These are phyloP conservation scores for Mnemiopsis leidyi DNA, from an alignment of 37 sponge, comb jelly and placozoan species.

Conservation along the genomic window DNA sequence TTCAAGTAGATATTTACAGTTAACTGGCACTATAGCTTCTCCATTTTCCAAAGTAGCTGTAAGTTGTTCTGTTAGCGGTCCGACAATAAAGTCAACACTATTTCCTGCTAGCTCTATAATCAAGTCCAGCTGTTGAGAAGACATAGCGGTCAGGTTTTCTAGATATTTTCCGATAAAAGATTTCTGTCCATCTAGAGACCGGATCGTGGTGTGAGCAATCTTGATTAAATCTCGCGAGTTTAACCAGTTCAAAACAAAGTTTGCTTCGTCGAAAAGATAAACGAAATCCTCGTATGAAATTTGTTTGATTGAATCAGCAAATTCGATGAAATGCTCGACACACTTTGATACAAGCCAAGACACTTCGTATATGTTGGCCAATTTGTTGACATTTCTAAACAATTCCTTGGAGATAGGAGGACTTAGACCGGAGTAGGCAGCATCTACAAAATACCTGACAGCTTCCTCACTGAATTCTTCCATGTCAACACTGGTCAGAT, in stretches of 20 bases:
- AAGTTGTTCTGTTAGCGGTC: not conserved
- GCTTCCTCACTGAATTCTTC: not conserved
- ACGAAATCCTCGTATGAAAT: not conserved
- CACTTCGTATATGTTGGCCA: not conserved
- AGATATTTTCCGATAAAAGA: not conserved
- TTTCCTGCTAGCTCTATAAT: not conserved
- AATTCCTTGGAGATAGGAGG: not conserved
- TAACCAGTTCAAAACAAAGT: not conserved
- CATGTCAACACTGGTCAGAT: not conserved
- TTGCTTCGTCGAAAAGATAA: not conserved
- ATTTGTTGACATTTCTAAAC: slow-evolving; percentile 12
- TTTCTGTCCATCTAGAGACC: not conserved
- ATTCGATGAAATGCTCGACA: not conserved
- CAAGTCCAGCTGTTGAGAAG: not conserved
- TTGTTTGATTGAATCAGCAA: not conserved
- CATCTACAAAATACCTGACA: not conserved
- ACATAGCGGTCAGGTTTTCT: not conserved
- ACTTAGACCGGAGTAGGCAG: not conserved
- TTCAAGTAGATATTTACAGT: not conserved
- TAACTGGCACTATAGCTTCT: not conserved
- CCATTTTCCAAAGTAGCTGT: not conserved
- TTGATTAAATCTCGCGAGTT: not conserved
- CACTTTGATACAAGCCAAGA: not conserved
- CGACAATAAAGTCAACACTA: not conserved
- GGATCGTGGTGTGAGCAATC: not conserved